Conservation (phyloP, 2,888 invertebrate genomes). For the Eilema depressum region DNA sequence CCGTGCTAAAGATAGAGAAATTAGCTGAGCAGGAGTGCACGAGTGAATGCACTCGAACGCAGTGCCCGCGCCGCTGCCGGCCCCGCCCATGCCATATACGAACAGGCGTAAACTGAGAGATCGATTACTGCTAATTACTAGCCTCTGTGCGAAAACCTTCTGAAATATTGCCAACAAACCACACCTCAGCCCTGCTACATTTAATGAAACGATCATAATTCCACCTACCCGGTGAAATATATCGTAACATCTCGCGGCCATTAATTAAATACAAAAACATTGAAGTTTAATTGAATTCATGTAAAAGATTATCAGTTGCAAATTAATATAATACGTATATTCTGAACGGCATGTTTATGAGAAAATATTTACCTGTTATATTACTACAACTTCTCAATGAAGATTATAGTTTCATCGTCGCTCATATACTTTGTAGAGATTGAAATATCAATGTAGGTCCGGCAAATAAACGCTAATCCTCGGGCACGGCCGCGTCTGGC, state of each 20-base stretch:
- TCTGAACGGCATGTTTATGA: slow-evolving; percentile 21
- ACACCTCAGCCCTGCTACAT: slow-evolving; percentile 56
- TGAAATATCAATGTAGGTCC: slow-evolving; percentile 47
- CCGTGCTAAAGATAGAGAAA: slow-evolving; percentile 86
- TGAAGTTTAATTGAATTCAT: slow-evolving; percentile 32
- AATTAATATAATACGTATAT: slow-evolving; percentile 41
- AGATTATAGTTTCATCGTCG: slow-evolving; percentile 25
- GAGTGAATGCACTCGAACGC: slow-evolving; percentile 78
- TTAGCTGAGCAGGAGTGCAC: slow-evolving; percentile 77
- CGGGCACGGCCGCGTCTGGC: slow-evolving; percentile 34
- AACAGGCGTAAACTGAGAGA: slow-evolving; percentile 77
- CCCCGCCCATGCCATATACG: slow-evolving; percentile 78
- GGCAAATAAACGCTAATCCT: slow-evolving; percentile 37
- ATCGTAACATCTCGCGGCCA: slow-evolving; percentile 15
- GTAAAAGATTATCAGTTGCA: slow-evolving; percentile 19
- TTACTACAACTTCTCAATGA: slow-evolving; percentile 25
- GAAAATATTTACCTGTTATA: slow-evolving; percentile 20
- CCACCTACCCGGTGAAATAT: slow-evolving; percentile 19
- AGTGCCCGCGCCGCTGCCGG: slow-evolving; percentile 50
- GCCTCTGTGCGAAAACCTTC: slow-evolving; percentile 65
- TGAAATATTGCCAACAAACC: slow-evolving; percentile 64
- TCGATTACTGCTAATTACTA: slow-evolving; percentile 85
- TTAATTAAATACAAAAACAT: slow-evolving; percentile 26
- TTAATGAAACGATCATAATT: slow-evolving; percentile 49
- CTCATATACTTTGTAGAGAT: slow-evolving; percentile 40